phyloP scores from a whole-genome alignment of 2,113 vertebrate species.

The Toxotes chatareus region DNA sequence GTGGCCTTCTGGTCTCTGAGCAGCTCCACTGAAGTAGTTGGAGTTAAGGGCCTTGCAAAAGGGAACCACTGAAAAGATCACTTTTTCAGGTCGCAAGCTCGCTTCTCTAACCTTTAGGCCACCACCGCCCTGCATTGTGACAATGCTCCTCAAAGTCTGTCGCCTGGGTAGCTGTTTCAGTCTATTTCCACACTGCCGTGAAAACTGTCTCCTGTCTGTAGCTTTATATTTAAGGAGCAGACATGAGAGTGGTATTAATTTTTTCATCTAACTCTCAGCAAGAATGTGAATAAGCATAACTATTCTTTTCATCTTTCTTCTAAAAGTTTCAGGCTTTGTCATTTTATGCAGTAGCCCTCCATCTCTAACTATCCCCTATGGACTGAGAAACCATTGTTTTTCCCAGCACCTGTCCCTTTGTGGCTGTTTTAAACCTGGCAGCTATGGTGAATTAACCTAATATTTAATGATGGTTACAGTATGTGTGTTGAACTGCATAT shows the following conservation, averaged over 20 bases:
- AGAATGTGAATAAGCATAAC: too few relatives aligned
- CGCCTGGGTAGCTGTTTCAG: too few relatives aligned
- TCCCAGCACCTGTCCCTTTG: background rate
- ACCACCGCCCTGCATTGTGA: too few relatives aligned
- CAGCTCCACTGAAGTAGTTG: background rate
- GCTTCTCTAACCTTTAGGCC: background rate
- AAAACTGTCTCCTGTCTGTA: background rate
- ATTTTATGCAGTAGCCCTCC: too few relatives aligned
- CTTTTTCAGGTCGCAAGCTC: background rate
- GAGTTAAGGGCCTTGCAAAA: background rate
- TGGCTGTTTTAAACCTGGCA: background rate
- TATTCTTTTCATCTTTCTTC: too few relatives aligned
- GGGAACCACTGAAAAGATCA: background rate
- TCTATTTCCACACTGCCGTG: background rate
- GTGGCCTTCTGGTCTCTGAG: background rate
- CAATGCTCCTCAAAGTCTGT: too few relatives aligned
- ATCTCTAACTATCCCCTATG: background rate
- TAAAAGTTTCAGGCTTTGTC: too few relatives aligned
- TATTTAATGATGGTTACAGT: background rate
- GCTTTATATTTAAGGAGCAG: background rate
- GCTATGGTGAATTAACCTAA: background rate
- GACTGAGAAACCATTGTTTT: background rate
- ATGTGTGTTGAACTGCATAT: background rate
- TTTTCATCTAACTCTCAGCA: background rate
- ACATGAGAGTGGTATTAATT: background rate